A percentile compares a stretch with the other conserved stretches of the same genome.
phyloP scores from a whole-genome alignment of 2,888 invertebrate genomes.

The Mactromeris polynyma region DNA sequence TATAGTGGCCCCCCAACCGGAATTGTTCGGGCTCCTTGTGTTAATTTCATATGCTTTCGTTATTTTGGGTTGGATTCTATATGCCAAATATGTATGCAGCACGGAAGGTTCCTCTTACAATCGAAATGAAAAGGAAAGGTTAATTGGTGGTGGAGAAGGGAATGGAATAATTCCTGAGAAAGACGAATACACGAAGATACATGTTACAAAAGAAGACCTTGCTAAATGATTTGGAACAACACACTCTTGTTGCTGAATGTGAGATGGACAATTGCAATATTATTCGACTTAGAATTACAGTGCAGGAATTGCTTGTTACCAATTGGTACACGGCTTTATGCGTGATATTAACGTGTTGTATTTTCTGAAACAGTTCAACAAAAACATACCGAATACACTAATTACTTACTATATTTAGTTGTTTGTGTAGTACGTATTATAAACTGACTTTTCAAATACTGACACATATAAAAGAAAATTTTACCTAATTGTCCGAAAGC shows the following conservation, averaged over 20 bases:
- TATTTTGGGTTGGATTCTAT: conserved; percentile 75
- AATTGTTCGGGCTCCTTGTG: conserved; percentile 88
- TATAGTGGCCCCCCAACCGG: conserved; percentile 87
- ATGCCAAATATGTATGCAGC: conserved; percentile 21
- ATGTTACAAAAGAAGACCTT: conserved; percentile 14
- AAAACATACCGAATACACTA: too few species aligned
- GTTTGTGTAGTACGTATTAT: too few species aligned
- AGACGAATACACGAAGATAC: neutral
- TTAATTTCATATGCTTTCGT: conserved; percentile 87
- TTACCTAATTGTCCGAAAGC: too few species aligned
- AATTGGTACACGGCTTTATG: too few species aligned
- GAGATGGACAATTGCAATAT: too few species aligned
- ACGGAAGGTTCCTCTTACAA: neutral
- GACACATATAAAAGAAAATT: too few species aligned
- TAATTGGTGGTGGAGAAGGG: neutral
- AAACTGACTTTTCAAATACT: too few species aligned
- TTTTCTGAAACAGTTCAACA: too few species aligned
- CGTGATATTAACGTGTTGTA: too few species aligned
- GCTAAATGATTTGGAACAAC: neutral
- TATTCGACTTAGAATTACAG: too few species aligned
- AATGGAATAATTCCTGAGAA: neutral
- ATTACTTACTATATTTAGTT: too few species aligned
- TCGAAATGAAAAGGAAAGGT: neutral
- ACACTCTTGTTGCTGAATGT: neutral
- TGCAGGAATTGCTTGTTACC: too few species aligned